These are phyloP conservation scores for Deilephila porcellus DNA, from an alignment of 2,888 invertebrate genomes.

Conservation along the genomic window DNA sequence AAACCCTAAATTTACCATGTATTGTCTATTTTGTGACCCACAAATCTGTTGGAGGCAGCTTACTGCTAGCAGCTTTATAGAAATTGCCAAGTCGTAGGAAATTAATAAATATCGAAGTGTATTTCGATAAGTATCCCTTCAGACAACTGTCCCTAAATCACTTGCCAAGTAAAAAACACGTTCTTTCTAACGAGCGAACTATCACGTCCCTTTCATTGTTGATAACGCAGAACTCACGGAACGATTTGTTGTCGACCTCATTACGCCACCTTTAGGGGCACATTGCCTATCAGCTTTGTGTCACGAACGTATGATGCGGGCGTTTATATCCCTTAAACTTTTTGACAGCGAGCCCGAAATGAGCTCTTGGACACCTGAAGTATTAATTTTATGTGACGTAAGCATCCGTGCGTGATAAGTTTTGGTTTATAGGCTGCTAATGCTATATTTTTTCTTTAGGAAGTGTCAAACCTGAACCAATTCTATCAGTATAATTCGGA, in stretches of 20 bases:
- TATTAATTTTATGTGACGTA: neutral
- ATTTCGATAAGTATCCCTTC: neutral
- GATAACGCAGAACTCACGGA: constrained; percentile 9
- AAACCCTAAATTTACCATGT: too few species aligned
- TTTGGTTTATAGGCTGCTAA: neutral
- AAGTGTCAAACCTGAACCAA: too few species aligned
- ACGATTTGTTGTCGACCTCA: constrained; percentile 9
- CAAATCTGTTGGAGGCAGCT: too few species aligned
- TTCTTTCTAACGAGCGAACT: neutral
- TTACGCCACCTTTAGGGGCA: neutral
- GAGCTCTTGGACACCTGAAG: too few species aligned
- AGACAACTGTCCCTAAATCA: neutral
- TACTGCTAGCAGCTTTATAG: too few species aligned
- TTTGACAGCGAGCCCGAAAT: too few species aligned
- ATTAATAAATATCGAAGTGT: too few species aligned
- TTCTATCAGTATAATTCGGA: too few species aligned
- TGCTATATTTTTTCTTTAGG: too few species aligned
- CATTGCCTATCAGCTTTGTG: constrained; percentile 17
- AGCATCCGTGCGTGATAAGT: neutral
- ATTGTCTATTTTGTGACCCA: too few species aligned
- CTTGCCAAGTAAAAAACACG: neutral
- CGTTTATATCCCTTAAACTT: too few species aligned
- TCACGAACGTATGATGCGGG: neutral
- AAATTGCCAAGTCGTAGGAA: too few species aligned
- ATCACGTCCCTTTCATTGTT: neutral